Evolutionary conservation across 2,888 invertebrate genomes (phyloP), one percentile per base, ranked within the genome.

Genomic region (Leucozona laternaria): DNA sequence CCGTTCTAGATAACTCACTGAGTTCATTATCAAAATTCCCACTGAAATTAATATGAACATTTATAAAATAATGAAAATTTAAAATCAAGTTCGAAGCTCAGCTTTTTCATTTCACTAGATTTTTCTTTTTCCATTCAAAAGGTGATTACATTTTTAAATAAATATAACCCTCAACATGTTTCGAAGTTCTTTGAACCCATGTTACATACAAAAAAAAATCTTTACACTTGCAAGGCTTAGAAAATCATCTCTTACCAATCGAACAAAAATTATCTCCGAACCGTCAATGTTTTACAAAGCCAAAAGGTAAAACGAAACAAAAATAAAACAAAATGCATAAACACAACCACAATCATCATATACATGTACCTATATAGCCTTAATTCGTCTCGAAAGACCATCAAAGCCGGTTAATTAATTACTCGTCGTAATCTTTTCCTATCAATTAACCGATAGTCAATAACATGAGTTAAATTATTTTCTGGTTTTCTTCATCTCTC

Each of bases 361-460:
- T n/a, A 11, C 17, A 37, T 34, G 1, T 8, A 48, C 25, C n/a
- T n/a, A n/a, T n/a, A n/a, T n/a, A 25, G 13, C n/a, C 17, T 37
- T 5, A 1, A 15, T 15, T 55, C 40, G 17, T 55, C 28, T 53
- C 4, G 10, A 22, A 60, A 40, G 55, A 73, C 78, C 70, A 31
- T 60, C 53, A 22, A 68, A 83, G 64, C 68, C 55, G 48, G 76
- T 76, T 83, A 83, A 87, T 87, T 79, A 87, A 87, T 87, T 83
- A 83, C 87, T 58, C 55, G 22, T 37, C 55, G 62, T 70, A 87
- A 87, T 83, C 79, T 66, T n/a, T n/a, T 72, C 62, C 76, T 87
- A 68, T 83, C 76, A 87, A 87, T 87, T 83, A 76, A 83, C 55
- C 76, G 79, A 87, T 87, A 68, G 72, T 68, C 79, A 79, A 83